phyloP scores from a whole-genome alignment of 53 echinoderm and acorn worm species.

The Pentamera pediparva region DNA sequence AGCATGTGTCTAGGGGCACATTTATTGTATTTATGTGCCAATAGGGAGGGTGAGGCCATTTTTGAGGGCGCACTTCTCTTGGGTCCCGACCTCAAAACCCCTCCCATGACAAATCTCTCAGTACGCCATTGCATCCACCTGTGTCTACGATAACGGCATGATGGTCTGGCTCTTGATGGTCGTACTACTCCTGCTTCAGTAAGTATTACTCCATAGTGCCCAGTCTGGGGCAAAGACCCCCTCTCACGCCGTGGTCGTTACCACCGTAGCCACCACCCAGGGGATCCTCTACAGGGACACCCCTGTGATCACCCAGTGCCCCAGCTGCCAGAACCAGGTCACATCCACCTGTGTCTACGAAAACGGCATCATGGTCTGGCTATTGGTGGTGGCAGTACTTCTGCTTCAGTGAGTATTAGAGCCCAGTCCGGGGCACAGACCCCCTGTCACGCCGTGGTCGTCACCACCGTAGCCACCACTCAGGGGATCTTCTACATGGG shows the following conservation, averaged over 20 bases:
- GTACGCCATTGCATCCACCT: conserved; percentile 45
- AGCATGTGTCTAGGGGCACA: no score
- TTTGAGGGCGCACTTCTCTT: neutral
- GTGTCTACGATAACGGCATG: conserved; percentile 44
- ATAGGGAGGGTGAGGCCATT: no score
- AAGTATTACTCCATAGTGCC: no score
- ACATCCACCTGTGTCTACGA: conserved; percentile 47
- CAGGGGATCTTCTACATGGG: conserved; percentile 23
- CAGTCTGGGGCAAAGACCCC: no score
- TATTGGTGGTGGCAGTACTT: neutral
- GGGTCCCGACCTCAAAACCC: conserved; percentile 34
- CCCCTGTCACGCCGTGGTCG: conserved; percentile 37
- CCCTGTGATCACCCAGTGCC: conserved; percentile 47
- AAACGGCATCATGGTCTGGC: conserved; percentile 35
- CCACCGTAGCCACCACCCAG: neutral
- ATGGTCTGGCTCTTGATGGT: conserved; percentile 17
- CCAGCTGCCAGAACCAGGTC: conserved; percentile 60
- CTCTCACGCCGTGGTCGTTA: conserved; percentile 17
- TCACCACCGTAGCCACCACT: conserved; percentile 2
- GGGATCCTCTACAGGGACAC: conserved; percentile 24
- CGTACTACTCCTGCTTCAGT: neutral
- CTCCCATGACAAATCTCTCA: conserved; percentile 57
- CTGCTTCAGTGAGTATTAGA: no score
- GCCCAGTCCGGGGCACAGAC: no score
- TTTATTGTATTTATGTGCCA: no score